These are phyloP conservation scores for Notamacropus eugenii DNA, from an alignment of 2,797 vertebrate species.

Conservation along the genomic window DNA sequence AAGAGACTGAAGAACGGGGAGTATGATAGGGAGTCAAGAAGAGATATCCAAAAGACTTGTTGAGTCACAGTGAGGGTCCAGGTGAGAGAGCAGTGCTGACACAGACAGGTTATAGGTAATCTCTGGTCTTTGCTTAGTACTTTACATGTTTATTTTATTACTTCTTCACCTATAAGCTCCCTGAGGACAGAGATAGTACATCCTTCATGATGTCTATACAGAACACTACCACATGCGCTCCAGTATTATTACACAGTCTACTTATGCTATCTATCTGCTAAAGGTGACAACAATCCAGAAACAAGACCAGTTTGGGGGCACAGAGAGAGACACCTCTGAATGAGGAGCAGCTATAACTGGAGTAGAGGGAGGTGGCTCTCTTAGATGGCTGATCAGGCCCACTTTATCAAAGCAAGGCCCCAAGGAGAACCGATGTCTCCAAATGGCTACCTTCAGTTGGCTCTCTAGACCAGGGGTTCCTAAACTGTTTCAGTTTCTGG, in stretches of 20 bases:
- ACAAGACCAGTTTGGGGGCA: background rate
- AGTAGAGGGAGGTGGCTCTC: background rate
- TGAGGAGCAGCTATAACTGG: background rate
- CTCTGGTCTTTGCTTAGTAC: background rate
- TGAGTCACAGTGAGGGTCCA: background rate
- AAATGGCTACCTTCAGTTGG: background rate
- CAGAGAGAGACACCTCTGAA: background rate
- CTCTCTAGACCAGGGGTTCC: background rate
- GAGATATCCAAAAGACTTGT: background rate
- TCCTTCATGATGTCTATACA: background rate
- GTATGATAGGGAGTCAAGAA: background rate
- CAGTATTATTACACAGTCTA: background rate
- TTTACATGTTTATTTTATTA: background rate
- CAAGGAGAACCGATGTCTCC: background rate
- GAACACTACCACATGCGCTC: background rate
- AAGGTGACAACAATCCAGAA: background rate
- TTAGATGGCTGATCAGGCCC: background rate
- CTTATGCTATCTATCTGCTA: background rate
- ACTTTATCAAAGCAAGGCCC: background rate
- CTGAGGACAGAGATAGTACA: background rate
- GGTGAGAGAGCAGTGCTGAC: background rate
- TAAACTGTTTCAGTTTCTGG: background rate
- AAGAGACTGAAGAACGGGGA: background rate
- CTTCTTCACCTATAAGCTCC: background rate
- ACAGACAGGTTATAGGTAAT: background rate